These are phyloP conservation scores for Conger conger DNA, from an alignment of 2,113 vertebrate species.

Conservation along the genomic window DNA sequence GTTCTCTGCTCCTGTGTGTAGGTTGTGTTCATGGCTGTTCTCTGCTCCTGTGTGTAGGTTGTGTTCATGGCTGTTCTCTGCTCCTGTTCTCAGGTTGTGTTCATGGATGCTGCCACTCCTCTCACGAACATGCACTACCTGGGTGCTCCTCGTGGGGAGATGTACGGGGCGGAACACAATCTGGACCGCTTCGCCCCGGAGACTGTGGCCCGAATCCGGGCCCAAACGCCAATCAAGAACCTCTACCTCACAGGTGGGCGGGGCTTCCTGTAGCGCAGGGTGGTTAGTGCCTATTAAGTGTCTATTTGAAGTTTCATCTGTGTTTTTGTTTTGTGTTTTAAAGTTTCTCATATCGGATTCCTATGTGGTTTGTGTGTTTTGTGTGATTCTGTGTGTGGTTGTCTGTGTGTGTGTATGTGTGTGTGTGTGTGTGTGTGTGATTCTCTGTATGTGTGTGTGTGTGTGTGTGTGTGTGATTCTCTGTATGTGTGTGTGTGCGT, in stretches of 20 bases:
- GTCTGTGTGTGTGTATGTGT: neutral
- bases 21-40: too few relatives aligned
- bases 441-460: too few relatives aligned
- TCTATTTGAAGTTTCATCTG: too few relatives aligned
- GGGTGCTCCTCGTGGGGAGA: slow-evolving; percentile 71
- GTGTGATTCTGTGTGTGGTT: too few relatives aligned
- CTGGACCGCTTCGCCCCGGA: slow-evolving; percentile 72
- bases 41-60: too few relatives aligned
- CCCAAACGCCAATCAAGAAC: slow-evolving; percentile 75
- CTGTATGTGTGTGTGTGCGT: neutral
- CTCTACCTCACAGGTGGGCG: slow-evolving; percentile 75
- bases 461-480: neutral
- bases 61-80: too few relatives aligned
- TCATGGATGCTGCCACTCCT: slow-evolving; percentile 76
- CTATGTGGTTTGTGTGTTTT: too few relatives aligned
- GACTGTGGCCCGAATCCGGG: slow-evolving; percentile 68
- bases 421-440: too few relatives aligned
- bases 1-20: slow-evolving; percentile 36
- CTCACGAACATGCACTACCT: slow-evolving; percentile 81
- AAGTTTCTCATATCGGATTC: too few relatives aligned
- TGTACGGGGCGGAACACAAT: slow-evolving; percentile 80
- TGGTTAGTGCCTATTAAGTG: too few relatives aligned
- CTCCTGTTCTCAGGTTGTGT: slow-evolving; percentile 48
- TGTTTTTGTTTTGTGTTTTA: too few relatives aligned
- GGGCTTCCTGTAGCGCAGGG: neutral